Evolutionary conservation across 2,797 vertebrate species (phyloP), one percentile per base, ranked within the genome.

Genomic region (Amblyraja radiata): DNA sequence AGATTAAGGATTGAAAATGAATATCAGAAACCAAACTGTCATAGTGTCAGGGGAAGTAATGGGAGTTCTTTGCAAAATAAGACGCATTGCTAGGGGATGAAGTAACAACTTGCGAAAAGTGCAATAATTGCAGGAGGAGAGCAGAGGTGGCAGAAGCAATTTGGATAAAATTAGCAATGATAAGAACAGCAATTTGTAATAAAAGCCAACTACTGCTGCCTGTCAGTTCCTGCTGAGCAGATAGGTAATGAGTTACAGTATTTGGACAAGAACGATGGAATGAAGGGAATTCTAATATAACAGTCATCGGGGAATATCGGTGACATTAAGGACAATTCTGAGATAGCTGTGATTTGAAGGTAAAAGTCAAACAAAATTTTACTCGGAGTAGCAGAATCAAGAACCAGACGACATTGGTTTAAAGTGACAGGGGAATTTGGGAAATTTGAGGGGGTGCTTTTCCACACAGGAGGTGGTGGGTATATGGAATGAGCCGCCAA

Each of bases 1-100:
- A 68, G 65, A 9, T 88, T 65, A 88, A 68, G n/a, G 61, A 63
- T 88, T 88, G 84, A 88, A 68, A 68, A 88, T 68, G 63, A 88
- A 68, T 10, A 36, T 32, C 65, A 36, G n/a, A 36, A 68, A 61
- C 81, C 23, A 84, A 84, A 86, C 28, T 63, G 28, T 63, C 63
- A 65, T 65, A n/a, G 61, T 68, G 36, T 88, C 54, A 61, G 81
- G 54, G 81, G 81, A 84, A 84, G n/a, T 84, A 23, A 84, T 79
- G 78, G 18, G 54, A 84, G 54, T 84, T 84, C 54, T n/a, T n/a
- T 36, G 63, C 18, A 63, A 63, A 18, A 63, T 13, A 14, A 88
- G 84, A 23, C 11, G 6, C 18, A 88, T 21, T 88, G 84, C n/a
- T 36, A 32, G 65, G 61, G n/a, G n/a, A 68, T 36, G 11, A 18